A percentile compares a stretch with the other conserved stretches of the same genome.
Conservation (phyloP, 2,888 invertebrate genomes). For the Apoderus coryli region DNA sequence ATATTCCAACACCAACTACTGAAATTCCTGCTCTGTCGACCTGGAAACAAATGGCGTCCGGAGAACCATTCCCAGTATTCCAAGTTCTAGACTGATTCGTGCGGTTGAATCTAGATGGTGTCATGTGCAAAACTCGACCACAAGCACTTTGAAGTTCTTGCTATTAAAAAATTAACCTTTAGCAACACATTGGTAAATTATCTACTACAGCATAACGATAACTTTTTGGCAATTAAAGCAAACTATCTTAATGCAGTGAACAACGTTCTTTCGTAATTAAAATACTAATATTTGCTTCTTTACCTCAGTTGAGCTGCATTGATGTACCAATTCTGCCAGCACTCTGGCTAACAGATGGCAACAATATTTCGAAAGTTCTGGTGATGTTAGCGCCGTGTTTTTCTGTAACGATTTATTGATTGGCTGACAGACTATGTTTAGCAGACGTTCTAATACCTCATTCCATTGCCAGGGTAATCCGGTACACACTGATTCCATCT, state of each 20-base stretch:
- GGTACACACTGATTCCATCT: constrained; percentile 31
- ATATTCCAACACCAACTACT: constrained; percentile 80
- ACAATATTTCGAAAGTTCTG: constrained; percentile 38
- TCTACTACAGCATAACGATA: too few species aligned
- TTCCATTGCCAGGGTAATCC: constrained; percentile 30
- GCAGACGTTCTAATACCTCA: constrained; percentile 68
- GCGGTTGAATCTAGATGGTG: constrained; percentile 81
- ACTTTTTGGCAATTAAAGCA: constrained; percentile 3
- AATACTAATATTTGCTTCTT: constrained; percentile 24
- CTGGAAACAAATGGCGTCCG: constrained; percentile 89
- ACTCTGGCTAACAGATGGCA: constrained; percentile 70
- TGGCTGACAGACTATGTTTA: constrained; percentile 71
- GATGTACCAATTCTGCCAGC: constrained; percentile 74
- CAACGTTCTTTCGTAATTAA: not conserved
- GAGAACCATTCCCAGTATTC: constrained; percentile 95
- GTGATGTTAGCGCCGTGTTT: constrained; percentile 27
- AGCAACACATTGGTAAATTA: too few species aligned
- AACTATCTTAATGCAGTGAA: constrained; percentile 1
- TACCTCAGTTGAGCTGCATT: constrained; percentile 62
- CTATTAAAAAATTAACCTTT: constrained; percentile 27
- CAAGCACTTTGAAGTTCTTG: constrained; percentile 58
- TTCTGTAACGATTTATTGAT: constrained; percentile 43
- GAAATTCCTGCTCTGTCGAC: constrained; percentile 83
- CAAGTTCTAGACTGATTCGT: constrained; percentile 82
- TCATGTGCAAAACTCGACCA: constrained; percentile 67